Evolutionary conservation across 2,113 vertebrate species (phyloP).

Genomic region (Micronisus gabar): DNA sequence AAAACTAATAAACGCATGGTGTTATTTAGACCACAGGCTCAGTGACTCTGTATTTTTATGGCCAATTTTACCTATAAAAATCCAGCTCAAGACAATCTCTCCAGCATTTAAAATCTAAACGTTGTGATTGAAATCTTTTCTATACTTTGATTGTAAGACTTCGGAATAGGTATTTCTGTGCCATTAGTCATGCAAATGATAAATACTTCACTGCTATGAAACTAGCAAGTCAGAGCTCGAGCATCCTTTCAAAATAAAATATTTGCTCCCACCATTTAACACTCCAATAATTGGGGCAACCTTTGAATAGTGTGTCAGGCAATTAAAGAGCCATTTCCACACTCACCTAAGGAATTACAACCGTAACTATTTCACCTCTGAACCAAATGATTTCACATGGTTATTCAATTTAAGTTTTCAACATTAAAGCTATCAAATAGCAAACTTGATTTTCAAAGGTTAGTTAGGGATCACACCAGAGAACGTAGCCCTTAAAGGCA

Average conservation of each 20-base stretch:
- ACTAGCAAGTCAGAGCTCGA: constrained; percentile 71
- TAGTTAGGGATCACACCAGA: constrained; percentile 70
- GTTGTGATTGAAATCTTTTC: constrained; percentile 63
- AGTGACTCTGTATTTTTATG: constrained; percentile 67
- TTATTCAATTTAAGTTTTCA: constrained; percentile 63
- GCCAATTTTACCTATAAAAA: constrained; percentile 66
- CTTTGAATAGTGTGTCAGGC: constrained; percentile 64
- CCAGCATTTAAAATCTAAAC: constrained; percentile 62
- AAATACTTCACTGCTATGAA: constrained; percentile 73
- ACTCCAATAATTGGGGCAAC: constrained; percentile 71
- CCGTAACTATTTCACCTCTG: constrained; percentile 67
- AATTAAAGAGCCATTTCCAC: constrained; percentile 63
- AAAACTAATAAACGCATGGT: constrained; percentile 62
- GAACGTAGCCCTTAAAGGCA: constrained; percentile 77
- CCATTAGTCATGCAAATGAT: constrained; percentile 81
- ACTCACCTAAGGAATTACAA: constrained; percentile 63
- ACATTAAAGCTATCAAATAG: constrained; percentile 73
- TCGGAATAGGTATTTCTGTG: constrained; percentile 74
- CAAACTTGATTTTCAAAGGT: constrained; percentile 72
- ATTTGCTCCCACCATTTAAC: constrained; percentile 65
- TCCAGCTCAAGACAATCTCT: constrained; percentile 56
- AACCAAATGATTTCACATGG: constrained; percentile 66
- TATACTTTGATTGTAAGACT: constrained; percentile 71
- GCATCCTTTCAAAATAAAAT: constrained; percentile 76
- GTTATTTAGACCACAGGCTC: constrained; percentile 64